A percentile compares a stretch with the other conserved stretches of the same genome.
Conservation (phyloP, 2,797 vertebrate genomes). For the Hemitrygon akajei region DNA sequence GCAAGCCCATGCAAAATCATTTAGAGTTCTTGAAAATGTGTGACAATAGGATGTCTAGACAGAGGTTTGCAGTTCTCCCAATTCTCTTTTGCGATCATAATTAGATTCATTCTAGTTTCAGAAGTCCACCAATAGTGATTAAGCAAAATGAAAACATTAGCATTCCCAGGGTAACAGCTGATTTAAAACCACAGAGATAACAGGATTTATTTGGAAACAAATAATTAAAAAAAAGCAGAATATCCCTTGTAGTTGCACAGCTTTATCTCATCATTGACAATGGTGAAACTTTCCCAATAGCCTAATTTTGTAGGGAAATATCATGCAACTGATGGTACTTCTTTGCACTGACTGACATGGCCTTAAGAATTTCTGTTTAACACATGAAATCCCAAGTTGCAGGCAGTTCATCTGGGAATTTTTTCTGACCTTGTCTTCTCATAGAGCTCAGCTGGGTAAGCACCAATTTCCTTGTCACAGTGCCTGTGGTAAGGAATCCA, state of each 20-base stretch:
- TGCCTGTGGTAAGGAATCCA: too few relatives aligned
- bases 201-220: background rate
- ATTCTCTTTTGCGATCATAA: background rate
- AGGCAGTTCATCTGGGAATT: too few relatives aligned
- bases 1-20: too few relatives aligned
- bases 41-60: too few relatives aligned
- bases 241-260: background rate
- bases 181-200: background rate
- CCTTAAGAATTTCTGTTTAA: too few relatives aligned
- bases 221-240: background rate
- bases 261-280: background rate
- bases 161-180: background rate
- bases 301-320: too few relatives aligned
- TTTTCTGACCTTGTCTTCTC: too few relatives aligned
- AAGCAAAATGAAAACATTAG: background rate
- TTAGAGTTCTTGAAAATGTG: background rate
- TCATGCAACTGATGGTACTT: too few relatives aligned
- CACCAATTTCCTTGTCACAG: too few relatives aligned
- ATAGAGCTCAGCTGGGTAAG: too few relatives aligned
- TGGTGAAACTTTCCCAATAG: background rate
- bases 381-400: too few relatives aligned
- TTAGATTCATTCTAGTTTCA: conserved; percentile 7
- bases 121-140: background rate
- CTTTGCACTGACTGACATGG: too few relatives aligned
- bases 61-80: background rate